Base-by-base conservation (phyloP, 2,797 vertebrate species). In the Lemur catta region DNA sequence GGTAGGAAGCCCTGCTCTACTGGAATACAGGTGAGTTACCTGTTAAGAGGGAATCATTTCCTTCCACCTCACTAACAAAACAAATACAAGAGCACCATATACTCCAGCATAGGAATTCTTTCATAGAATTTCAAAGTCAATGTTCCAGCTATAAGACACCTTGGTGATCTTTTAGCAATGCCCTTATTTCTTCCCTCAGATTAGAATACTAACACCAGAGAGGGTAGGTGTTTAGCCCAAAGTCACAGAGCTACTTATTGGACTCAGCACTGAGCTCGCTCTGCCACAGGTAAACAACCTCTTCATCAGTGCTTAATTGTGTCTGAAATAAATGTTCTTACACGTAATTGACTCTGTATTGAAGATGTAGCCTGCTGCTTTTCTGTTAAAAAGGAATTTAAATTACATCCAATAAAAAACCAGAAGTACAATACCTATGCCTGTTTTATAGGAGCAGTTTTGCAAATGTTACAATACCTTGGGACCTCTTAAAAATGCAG, bases 361-460 rank as follows among this genome's bases (percentile, higher is more conserved):
- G n/a, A 92, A 96, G 67, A 85, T 43, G 38, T 0, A 93, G 48
- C 50, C 57, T 74, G 38, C 38, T 82, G 72, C 15, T 84, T 95
- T 93, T 93, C 65, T 96, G 72, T 81, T 96, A 43, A 75, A 97
- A 93, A 55, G 43, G 15, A 82, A 87, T 89, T 93, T 92, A 80
- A 94, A 86, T 85, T 84, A 74, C 22, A 38, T 55, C 57, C 57
- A 80, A 13, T 84, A 87, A 93, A 86, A 55, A 79, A 89, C 84
- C 22, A 85, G 63, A 97, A 82, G 33, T 69, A 46, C 6, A 57
- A 20, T 82, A n/a, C 55, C 46, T 89, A 24, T 1, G 18, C 46
- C 74, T 69, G 20, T 41, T 72, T 96, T 50, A 69, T 20, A 75
- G 61, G 38, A 79, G 30, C 7, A 69, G 30, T 84, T 89, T 22